A percentile compares a stretch with the other conserved stretches of the same genome.
phyloP scores from a whole-genome alignment of 2,888 invertebrate genomes.

The Chydorus sphaericus region DNA sequence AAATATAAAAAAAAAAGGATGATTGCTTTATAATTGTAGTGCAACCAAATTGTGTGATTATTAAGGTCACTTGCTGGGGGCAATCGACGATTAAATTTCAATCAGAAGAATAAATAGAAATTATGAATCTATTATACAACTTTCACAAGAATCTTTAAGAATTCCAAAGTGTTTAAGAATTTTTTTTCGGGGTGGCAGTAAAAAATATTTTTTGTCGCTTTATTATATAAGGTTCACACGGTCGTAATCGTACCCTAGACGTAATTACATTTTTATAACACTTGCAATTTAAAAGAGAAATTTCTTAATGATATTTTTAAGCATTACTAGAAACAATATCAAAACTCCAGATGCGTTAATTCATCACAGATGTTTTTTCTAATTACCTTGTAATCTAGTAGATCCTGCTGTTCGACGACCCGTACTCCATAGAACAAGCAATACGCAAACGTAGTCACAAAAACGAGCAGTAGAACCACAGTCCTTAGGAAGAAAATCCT shows the following conservation, averaged over 20 bases:
- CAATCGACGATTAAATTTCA: too few species aligned
- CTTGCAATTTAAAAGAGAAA: neutral
- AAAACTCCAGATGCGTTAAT: too few species aligned
- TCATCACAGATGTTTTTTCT: too few species aligned
- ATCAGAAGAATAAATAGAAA: too few species aligned
- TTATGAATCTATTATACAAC: too few species aligned
- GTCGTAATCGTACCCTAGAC: neutral
- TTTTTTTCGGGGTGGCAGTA: too few species aligned
- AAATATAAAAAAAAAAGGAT: neutral
- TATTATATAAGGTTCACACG: neutral
- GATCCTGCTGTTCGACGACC: slow-evolving; percentile 31
- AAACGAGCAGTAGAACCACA: slow-evolving; percentile 69
- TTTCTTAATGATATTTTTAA: neutral
- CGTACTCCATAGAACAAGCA: slow-evolving; percentile 97
- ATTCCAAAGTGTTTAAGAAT: too few species aligned
- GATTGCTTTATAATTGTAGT: too few species aligned
- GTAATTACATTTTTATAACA: neutral
- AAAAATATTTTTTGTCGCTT: neutral
- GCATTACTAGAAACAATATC: neutral
- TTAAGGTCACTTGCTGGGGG: too few species aligned
- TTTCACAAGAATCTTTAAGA: too few species aligned
- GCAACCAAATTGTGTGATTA: too few species aligned
- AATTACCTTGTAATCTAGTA: slow-evolving; percentile 15
- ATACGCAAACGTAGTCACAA: slow-evolving; percentile 86
- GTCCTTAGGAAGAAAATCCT: slow-evolving; percentile 81